A percentile compares a stretch with the other conserved stretches of the same genome.
Conservation (phyloP, 2,888 invertebrate genomes). For the Quadroppia sp. region DNA sequence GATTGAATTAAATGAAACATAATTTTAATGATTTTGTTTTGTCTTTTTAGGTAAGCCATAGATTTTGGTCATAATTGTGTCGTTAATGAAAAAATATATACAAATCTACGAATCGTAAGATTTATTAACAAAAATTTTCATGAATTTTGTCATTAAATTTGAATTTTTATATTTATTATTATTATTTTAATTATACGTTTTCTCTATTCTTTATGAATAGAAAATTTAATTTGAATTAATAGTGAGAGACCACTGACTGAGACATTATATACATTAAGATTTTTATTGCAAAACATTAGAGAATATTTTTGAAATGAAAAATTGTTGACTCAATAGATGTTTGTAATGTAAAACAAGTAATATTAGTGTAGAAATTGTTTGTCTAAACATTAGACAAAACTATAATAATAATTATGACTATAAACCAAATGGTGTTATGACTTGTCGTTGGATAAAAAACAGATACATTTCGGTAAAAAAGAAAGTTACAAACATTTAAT, state of each 20-base stretch:
- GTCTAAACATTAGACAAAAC: slow-evolving; percentile 29
- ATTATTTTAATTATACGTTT: too few species aligned
- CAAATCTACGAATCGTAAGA: too few species aligned
- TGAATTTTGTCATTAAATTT: too few species aligned
- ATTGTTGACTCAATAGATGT: slow-evolving; percentile 19
- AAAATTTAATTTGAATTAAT: slow-evolving; percentile 22
- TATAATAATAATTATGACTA: slow-evolving; percentile 24
- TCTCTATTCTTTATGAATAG: neutral
- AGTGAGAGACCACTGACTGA: neutral
- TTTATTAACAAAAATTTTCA: too few species aligned
- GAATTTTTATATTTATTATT: too few species aligned
- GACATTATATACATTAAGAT: slow-evolving; percentile 18
- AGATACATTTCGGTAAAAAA: slow-evolving; percentile 20
- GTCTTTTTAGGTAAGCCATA: too few species aligned
- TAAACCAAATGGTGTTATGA: slow-evolving; percentile 36
- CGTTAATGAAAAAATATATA: too few species aligned
- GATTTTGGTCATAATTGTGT: neutral
- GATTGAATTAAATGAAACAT: too few species aligned
- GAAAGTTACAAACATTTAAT: slow-evolving; percentile 15
- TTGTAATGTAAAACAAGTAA: slow-evolving; percentile 24
- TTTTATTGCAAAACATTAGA: slow-evolving; percentile 28
- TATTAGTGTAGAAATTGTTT: slow-evolving; percentile 33
- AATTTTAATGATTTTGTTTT: too few species aligned
- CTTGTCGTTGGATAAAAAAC: slow-evolving; percentile 35
- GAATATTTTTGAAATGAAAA: slow-evolving; percentile 23